Evolutionary conservation across 2,113 vertebrate genomes (phyloP), one percentile per base, ranked within the genome.

Genomic region (Enhydra lutris): DNA sequence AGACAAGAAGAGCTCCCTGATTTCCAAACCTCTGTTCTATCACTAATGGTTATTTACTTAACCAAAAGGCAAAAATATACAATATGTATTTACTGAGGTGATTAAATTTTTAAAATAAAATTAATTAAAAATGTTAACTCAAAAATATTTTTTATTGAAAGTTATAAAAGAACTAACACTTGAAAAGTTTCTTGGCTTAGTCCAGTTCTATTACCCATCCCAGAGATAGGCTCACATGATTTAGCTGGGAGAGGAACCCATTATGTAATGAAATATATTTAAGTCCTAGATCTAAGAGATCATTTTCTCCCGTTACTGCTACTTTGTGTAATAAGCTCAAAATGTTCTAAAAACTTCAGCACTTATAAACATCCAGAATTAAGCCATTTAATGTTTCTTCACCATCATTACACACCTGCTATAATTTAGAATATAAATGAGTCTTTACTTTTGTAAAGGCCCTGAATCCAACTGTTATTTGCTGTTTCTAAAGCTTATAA

Each of bases 401-500:
- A 94, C 26, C 52, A 89, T 76, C 79, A 89, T 86, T 59, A 80
- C 5, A 39, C 76, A 95, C 24, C 50, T 83, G 34, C 73, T 80
- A 20, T 76, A 89, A 97, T 85, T 95, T 21, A 91, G 9, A 85
- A 96, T 42, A 71, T 12, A 88, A 67, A 61, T 36, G 47, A 76
- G 2, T 61, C 63, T 65, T 63, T 85, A 73, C 29, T 95, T 97
- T 74, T 80, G 2, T 13, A 94, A 6, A 91, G 26, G 45, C 36
- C 26, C 12, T 47, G 59, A 86, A 47, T 83, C 59, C 34, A 83
- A 91, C n/a, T 81, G 50, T 18, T 59, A 76, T 73, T 63, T 81
- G 61, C 26, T 85, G 79, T 63, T 81, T 85, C 80, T 76, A 86
- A 94, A 92, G 88, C 55, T 78, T 80, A 81, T 94, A 63, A 85